Conservation (phyloP, 2,888 invertebrate species). For the Agrenia bidenticulata region DNA sequence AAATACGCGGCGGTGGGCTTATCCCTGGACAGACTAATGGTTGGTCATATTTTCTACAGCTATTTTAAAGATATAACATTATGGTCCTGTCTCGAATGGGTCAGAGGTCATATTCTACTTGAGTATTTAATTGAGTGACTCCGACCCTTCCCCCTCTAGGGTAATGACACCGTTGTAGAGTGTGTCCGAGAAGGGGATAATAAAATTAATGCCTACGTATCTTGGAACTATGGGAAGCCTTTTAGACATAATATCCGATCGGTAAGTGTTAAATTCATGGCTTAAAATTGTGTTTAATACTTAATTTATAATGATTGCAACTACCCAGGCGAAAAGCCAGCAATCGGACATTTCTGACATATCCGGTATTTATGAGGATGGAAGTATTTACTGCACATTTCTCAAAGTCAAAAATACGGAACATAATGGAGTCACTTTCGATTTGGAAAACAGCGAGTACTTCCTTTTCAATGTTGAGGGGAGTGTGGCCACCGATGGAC, state of each 20-base stretch:
- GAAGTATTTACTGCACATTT: slow-evolving; percentile 20
- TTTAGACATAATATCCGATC: slow-evolving; percentile 10
- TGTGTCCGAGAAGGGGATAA: slow-evolving; percentile 29
- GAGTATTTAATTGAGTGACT: neutral
- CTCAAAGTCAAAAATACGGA: neutral
- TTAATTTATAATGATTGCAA: neutral
- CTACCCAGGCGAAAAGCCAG: too few species aligned
- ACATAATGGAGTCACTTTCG: neutral
- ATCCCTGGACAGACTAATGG: slow-evolving; percentile 34
- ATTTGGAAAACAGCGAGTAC: slow-evolving; percentile 10
- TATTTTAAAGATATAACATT: too few species aligned
- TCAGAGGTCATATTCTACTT: too few species aligned
- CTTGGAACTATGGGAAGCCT: slow-evolving; percentile 29
- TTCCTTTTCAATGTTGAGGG: slow-evolving; percentile 14
- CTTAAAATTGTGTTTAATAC: neutral
- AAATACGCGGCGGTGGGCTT: slow-evolving; percentile 38
- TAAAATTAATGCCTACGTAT: slow-evolving; percentile 34
- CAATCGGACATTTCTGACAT: neutral
- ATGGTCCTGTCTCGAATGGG: too few species aligned
- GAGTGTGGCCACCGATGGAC: neutral
- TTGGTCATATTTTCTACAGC: slow-evolving; percentile 4
- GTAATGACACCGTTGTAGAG: slow-evolving; percentile 42
- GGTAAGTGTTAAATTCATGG: slow-evolving; percentile 5
- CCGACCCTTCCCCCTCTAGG: slow-evolving; percentile 25
- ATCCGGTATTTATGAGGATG: neutral